Evolutionary conservation across 2,113 vertebrate genomes (phyloP).

Genomic region (Tinamus guttatus): DNA sequence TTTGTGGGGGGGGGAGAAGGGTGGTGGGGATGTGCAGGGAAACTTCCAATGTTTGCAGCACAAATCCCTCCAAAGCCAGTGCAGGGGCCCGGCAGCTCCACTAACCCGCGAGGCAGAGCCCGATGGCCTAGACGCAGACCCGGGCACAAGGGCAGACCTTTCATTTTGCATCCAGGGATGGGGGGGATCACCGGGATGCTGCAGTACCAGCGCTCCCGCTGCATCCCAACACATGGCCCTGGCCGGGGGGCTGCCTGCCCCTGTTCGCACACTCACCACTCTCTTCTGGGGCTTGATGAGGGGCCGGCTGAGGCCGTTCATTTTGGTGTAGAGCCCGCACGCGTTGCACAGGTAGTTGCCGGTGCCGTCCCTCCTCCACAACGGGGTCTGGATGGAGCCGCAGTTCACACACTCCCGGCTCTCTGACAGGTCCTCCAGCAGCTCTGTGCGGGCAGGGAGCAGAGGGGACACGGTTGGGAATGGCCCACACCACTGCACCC

Average conservation of each 20-base stretch:
- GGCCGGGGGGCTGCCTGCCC: not conserved
- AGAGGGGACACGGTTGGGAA: not conserved
- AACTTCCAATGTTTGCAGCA: not conserved
- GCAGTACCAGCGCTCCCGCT: not conserved
- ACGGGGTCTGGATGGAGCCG: conserved; percentile 96
- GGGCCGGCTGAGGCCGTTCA: conserved; percentile 97
- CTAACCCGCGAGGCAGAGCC: not conserved
- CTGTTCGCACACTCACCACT: conserved; percentile 87
- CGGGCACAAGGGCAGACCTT: fast-evolving
- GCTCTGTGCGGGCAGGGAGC: conserved; percentile 74
- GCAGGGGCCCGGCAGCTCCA: fast-evolving
- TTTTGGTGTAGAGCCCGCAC: conserved; percentile 98
- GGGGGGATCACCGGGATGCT: not conserved
- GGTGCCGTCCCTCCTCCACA: conserved; percentile 97
- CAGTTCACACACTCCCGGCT: conserved; percentile 98
- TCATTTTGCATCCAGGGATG: fast-evolving
- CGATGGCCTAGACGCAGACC: fast-evolving
- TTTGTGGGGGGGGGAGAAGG: no score
- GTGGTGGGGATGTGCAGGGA: no score
- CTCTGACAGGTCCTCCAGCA: conserved; percentile 94
- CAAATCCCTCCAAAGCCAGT: not conserved
- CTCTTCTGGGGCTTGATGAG: conserved; percentile 98
- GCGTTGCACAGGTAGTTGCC: conserved; percentile 99
- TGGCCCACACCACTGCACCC: not conserved
- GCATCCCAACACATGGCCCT: no score